These are phyloP conservation scores for Pseudeuparius sepicola DNA, from an alignment of 2,888 invertebrate species.

Conservation along the genomic window DNA sequence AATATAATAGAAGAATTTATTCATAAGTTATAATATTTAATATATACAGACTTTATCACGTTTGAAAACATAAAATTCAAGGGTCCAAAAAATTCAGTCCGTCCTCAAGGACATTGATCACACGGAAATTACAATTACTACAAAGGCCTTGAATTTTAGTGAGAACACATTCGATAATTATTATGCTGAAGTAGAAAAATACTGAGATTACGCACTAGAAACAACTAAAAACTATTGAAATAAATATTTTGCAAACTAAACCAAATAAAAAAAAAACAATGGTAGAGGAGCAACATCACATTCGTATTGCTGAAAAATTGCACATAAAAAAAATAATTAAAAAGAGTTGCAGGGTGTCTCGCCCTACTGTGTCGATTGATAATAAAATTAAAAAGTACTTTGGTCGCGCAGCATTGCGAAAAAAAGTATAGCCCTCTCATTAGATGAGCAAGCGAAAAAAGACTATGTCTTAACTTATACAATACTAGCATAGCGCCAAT, in stretches of 20 bases:
- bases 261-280: too few relatives aligned
- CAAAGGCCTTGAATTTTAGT: too few relatives aligned
- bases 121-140: too few relatives aligned
- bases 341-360: conserved; percentile 15
- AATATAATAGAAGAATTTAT: conserved; percentile 18
- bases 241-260: conserved; percentile 18
- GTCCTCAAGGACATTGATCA: too few relatives aligned
- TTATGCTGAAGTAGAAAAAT: conserved; percentile 11
- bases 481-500: too few relatives aligned
- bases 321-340: conserved; percentile 30
- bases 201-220: conserved; percentile 16
- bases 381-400: conserved; percentile 31
- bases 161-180: too few relatives aligned
- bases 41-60: conserved; percentile 18
- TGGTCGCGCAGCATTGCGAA: conserved; percentile 34
- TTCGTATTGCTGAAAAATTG: conserved; percentile 33
- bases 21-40: conserved; percentile 21
- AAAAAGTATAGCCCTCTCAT: conserved; percentile 27
- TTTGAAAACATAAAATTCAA: conserved; percentile 17
- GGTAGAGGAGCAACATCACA: conserved; percentile 27
- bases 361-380: conserved; percentile 18
- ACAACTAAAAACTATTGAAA: conserved; percentile 15
- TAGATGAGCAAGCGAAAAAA: conserved; percentile 24
- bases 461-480: too few relatives aligned
- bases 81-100: conserved; percentile 19